These are phyloP conservation scores for Zaprionus obscuricornis DNA, from an alignment of 2,888 invertebrate genomes.

Conservation along the genomic window DNA sequence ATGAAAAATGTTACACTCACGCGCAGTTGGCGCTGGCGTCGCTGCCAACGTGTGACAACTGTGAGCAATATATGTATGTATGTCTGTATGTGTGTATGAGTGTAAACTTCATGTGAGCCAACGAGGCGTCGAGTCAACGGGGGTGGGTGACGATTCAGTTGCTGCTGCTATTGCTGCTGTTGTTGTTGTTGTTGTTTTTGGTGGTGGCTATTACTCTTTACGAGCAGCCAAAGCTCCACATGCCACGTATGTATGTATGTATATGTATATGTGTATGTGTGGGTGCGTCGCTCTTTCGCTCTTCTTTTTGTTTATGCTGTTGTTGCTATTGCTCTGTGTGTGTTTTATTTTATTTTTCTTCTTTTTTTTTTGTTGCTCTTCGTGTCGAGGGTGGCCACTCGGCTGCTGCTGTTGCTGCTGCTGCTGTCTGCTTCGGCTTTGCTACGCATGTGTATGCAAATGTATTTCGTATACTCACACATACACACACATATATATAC, in stretches of 20 bases:
- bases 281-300: constrained; percentile 65
- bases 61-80: constrained; percentile 20
- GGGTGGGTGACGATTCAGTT: constrained; percentile 46
- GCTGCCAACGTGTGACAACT: constrained; percentile 73
- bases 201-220: constrained; percentile 76
- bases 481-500: constrained; percentile 33
- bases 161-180: constrained; percentile 24
- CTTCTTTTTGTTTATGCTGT: constrained; percentile 56
- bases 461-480: constrained; percentile 54
- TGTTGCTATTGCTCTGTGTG: constrained; percentile 1
- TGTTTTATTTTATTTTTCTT: too few species aligned
- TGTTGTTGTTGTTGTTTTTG: constrained; percentile 29
- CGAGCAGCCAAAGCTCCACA: constrained; percentile 68
- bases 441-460: constrained; percentile 77
- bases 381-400: constrained; percentile 46
- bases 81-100: constrained; percentile 38
- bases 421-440: constrained; percentile 45
- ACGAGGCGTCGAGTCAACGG: constrained; percentile 46
- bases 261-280: constrained; percentile 36
- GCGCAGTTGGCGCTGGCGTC: constrained; percentile 59
- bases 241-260: constrained; percentile 54
- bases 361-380: constrained; percentile 27
- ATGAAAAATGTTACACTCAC: constrained; percentile 77
- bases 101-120: constrained; percentile 69
- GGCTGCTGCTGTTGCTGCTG: too few species aligned